Evolutionary conservation across 2,888 invertebrate genomes (phyloP), one percentile per base, ranked within the genome.

Genomic region (Sesamia inferens): DNA sequence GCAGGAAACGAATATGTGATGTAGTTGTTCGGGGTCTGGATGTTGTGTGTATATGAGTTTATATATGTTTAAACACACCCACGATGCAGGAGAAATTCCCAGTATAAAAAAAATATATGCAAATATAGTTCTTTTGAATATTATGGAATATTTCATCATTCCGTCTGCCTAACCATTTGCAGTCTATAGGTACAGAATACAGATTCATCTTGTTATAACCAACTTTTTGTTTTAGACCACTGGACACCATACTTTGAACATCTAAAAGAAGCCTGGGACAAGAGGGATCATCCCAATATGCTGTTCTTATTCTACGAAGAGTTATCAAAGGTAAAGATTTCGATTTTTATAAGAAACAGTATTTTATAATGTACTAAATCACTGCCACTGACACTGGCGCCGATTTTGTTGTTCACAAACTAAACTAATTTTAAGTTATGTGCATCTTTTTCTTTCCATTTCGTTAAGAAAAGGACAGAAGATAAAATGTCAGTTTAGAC

Each of bases 221-320:
- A 16, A 3, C 0, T 5, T 48, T 63, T 65, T 71, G 24, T 92
- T 92, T 68, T 83, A 98, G 98, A 97, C 89, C 96, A 97, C 51
- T 98, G 97, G 97, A 96, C 97, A 65, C 98, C 98, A 0, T 98
- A 97, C 88, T 98, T 98, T 96, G 97, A 97, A 71, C 98, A 98
- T 87, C 90, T 98, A 2, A 97, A 97, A 88, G 98, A 98, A 94
- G 98, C 98, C 0, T 98, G 98, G 97, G 94, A 96, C 7, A 91
- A 97, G 68, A 96, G 97, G 80, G 87, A 98, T 76, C 95, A 98
- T 82, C 94, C 97, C 4, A 98, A 98, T 90, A 93, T 98, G 76
- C 92, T 98, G 2, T 98, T 98, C 87, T 92, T 98, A 72, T 98
- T 98, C 90, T 98, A 98, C 87, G 98, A 98, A 93, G 97, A 98